Evolutionary conservation across 2,797 vertebrate genomes (phyloP), one percentile per base, ranked within the genome.

Genomic region (Microctenopoma stevenorrisi): DNA sequence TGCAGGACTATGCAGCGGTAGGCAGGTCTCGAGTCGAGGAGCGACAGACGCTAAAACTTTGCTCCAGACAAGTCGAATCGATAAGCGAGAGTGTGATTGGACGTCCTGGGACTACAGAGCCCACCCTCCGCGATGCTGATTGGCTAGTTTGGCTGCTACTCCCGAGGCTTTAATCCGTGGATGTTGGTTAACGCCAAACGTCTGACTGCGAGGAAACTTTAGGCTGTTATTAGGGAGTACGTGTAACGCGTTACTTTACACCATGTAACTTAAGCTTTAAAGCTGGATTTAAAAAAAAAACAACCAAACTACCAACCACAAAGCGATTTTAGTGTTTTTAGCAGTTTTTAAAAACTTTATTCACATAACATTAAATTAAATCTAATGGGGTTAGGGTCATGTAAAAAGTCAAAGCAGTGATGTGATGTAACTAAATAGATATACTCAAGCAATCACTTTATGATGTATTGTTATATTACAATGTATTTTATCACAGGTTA

Each of bases 21-120:
- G 83, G 88, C 87, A 86, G 90, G 86, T 89, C 86, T 47, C 61
- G 30, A 61, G 42, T 53, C 59, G 64, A 83, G 51, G 62, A 80
- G 76, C 81, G 83, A 81, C 87, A 73, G 74, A 85, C 82, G 88
- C 89, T 88, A 92, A 64, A 94, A 94, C 91, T 93, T 93, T 90
- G 81, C 85, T 59, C 83, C 82, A 84, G 88, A 88, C 87, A 81
- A 88, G 89, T 88, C 82, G 80, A 89, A 83, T 85, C 86, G 69
- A 88, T 88, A 69, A 71, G 72, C 42, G 5, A 16, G n/a, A 0
- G 5, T 73, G 22, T 86, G 84, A 94, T 94, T 95, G 94, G 94
- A 60, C 72, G 65, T 12, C 35, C 7, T 1, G 2, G 30, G 25
- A 0, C 0, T 7, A 7, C 47, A 64, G 49, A 49, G 0, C 61